phyloP scores from a whole-genome alignment of 2,797 vertebrate genomes.

The Iguana delicatissima region DNA sequence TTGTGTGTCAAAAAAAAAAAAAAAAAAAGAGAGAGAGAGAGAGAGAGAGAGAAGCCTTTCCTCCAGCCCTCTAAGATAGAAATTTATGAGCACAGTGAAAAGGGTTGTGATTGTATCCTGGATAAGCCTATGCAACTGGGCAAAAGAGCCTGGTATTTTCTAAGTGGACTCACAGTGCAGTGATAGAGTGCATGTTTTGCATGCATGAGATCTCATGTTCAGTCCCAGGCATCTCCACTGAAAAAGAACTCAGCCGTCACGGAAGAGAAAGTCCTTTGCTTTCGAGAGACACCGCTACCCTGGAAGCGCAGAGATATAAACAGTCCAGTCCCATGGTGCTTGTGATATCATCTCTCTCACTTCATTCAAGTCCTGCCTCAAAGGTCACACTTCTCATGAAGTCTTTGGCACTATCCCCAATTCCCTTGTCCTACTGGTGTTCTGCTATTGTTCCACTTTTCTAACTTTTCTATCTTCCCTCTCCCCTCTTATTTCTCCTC shows the following conservation, averaged over 20 bases:
- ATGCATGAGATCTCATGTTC: not conserved
- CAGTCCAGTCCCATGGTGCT: not conserved
- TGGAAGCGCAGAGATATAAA: not conserved
- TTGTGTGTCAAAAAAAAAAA: rapidly evolving
- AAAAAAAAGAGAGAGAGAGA: no score
- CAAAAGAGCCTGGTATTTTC: not conserved
- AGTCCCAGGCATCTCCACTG: not conserved
- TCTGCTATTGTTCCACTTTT: not conserved
- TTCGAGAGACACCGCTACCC: not conserved
- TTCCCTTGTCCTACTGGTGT: not conserved
- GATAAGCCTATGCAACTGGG: not conserved
- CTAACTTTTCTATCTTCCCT: not conserved
- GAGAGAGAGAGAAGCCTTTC: conserved; percentile 42
- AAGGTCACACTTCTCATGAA: not conserved
- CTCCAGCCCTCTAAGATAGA: not conserved
- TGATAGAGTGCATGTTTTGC: not conserved
- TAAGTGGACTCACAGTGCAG: not conserved
- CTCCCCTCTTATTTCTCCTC: not conserved
- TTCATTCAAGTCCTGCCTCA: not conserved
- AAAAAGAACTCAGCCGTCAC: not conserved
- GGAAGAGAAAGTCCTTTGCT: not conserved
- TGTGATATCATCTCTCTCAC: no score
- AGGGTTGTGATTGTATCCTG: not conserved
- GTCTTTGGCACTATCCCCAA: not conserved
- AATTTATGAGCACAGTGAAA: not conserved